Base-by-base conservation (phyloP, 2,888 invertebrate species). In the Archaeoteleia sp. region DNA sequence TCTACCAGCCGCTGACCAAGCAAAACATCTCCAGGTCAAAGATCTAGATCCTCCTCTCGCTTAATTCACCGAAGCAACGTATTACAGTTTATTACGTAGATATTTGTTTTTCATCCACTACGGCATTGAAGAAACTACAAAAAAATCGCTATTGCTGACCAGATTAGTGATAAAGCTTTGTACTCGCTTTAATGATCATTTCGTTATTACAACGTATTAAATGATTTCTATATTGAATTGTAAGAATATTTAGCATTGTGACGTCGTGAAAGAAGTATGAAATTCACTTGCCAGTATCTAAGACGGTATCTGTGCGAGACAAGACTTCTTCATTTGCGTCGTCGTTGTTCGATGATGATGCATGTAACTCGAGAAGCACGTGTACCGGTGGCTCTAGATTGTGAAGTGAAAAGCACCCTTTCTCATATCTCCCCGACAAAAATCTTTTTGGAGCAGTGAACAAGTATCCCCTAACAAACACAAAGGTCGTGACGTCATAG, bases 331-430 rank as follows among this genome's bases (percentile, higher is more conserved):
- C 76, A 15, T 72, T 75, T 4, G 70, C 51, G n/a, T 72, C 72
- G 34, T 73, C 72, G 2, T 46, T 20, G 1, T 61, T 58, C 7
- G 72, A 65, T 1, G 72, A 40, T 2, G 78, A 73, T 10, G 77
- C 70, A 39, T 81, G 51, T 9, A 84, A 55, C 25, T 83, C 80
- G 17, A 84, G 65, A 27, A 74, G 57, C 73, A 82, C 75, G 43
- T 81, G 76, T 20, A 78, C 83, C 35, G 84, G 84, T 15, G 81
- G 78, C 25, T 82, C 81, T 45, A 84, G 67, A 74, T 83, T 83
- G 70, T 84, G 84, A 20, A 84, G 63, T 3, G 84, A 84, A 12
- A 84, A 71, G 62, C 83, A 84, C 2, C 79, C 79, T 40, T 75
- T 81, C 45, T 81, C 82, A 12, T 77, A 78, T 49, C 83, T 79